Evolutionary conservation across 2,888 invertebrate species (phyloP).

Genomic region (Drosophila parthenogenetica): DNA sequence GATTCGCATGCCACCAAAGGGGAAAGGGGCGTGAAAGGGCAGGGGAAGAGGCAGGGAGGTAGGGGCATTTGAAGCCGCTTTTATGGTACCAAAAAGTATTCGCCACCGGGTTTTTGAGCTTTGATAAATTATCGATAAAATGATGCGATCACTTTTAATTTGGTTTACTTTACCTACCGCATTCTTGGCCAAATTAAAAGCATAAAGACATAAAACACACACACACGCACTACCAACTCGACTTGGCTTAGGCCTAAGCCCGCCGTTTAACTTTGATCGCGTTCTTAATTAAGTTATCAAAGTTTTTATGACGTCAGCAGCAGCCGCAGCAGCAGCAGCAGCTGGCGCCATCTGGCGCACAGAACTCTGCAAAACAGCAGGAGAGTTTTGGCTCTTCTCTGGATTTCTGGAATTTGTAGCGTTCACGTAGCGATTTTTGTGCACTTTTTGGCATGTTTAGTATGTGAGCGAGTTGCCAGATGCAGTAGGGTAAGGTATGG

Average conservation of each 20-base stretch:
- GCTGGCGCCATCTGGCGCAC: constrained; percentile 59
- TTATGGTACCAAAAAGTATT: constrained; percentile 64
- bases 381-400: not conserved
- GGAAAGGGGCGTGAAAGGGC: not conserved
- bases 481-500: not conserved
- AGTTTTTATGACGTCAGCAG: constrained; percentile 77
- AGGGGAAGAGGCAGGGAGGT: not conserved
- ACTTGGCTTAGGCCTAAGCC: constrained; percentile 27
- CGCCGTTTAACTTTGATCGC: constrained; percentile 22
- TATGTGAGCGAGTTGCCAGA: constrained; percentile 24
- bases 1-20: constrained; percentile 60
- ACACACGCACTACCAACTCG: constrained; percentile 20
- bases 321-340: constrained; percentile 42
- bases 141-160: constrained; percentile 80
- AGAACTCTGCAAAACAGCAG: constrained; percentile 27
- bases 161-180: constrained; percentile 81
- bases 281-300: constrained; percentile 78
- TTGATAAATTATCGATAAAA: constrained; percentile 81
- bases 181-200: constrained; percentile 70
- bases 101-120: constrained; percentile 75
- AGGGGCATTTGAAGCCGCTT: constrained; percentile 38
- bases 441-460: constrained; percentile 28
- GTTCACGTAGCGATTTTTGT: constrained; percentile 50
- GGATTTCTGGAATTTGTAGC: constrained; percentile 40
- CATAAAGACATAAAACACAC: constrained; percentile 48